Base-by-base conservation (phyloP, 2,797 vertebrate species). In the Cynodonichthys magdalenae region DNA sequence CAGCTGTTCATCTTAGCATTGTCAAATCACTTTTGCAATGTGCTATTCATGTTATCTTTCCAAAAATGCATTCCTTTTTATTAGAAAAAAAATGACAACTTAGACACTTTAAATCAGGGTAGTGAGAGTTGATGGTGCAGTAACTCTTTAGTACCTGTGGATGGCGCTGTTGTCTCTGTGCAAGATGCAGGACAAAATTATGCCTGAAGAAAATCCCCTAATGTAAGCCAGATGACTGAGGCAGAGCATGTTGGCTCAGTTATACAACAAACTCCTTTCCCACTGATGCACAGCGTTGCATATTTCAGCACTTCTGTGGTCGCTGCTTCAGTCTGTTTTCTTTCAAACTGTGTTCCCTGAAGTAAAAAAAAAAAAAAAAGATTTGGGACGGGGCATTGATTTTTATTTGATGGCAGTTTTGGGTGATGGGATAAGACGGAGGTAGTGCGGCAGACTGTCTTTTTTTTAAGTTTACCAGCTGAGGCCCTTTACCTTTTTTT, bases 381-480 rank as follows among this genome's bases (percentile, higher is more conserved):
- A 51, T 59, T 49, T 51, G 8, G 9, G 24, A n/a, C 17, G 39
- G 6, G 42, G 19, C 20, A 24, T 15, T n/a, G 6, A 6, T 54
- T 24, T 59, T 14, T 34, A 28, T 52, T 52, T 18, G 15, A 44
- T 49, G 15, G 24, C 24, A 24, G 7, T 7, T 20, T 34, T 47
- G 55, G 15, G 58, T 41, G 29, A 50, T 58, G 64, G 54, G 69
- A 66, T 66, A 63, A 66, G 41, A 42, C 54, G 52, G n/a, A 56
- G 49, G 51, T 47, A 61, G 41, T 5, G 62, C 2, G 34, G 48
- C 14, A 54, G 52, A 53, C 24, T 31, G 39, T 76, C 56, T 50
- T 75, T 73, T 31, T 89, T 85, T 85, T 80, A 86, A 79, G 71
- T 71, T 9, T n/a, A 55, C 63, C 34, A 50, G 53, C 62, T 10